Evolutionary conservation across 2,113 vertebrate species (phyloP).

Genomic region (Salvator merianae): DNA sequence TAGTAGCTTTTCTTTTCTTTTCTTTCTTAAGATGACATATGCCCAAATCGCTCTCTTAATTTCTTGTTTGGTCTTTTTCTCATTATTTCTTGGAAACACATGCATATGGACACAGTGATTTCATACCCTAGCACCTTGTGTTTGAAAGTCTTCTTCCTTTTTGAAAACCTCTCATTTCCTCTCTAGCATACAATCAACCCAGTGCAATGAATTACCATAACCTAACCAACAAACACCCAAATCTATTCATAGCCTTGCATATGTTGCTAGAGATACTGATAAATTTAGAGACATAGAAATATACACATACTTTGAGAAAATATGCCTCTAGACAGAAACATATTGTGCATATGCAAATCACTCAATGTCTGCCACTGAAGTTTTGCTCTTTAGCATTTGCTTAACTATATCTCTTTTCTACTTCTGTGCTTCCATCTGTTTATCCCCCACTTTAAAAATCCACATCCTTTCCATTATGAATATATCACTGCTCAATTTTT

Average conservation of each 20-base stretch:
- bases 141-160: background rate
- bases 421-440: constrained; percentile 72
- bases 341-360: constrained; percentile 82
- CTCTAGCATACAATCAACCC: constrained; percentile 6
- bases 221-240: constrained; percentile 69
- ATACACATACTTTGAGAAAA: constrained; percentile 75
- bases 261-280: constrained; percentile 77
- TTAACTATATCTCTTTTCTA: constrained; percentile 66
- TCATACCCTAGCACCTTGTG: background rate
- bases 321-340: constrained; percentile 78
- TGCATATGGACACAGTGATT: background rate
- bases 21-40: no score
- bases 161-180: constrained; percentile 29
- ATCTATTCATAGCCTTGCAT: constrained; percentile 77
- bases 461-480: constrained; percentile 60
- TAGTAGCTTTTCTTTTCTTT: background rate
- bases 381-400: constrained; percentile 77
- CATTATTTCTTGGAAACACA: background rate
- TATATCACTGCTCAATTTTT: constrained; percentile 71
- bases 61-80: background rate
- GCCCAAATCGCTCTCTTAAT: no score
- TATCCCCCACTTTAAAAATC: constrained; percentile 63
- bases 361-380: constrained; percentile 74
- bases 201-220: constrained; percentile 64
- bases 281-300: constrained; percentile 80